phyloP scores from a whole-genome alignment of 1,140 invertebrate genomes.

The Neuroterus valhalla region DNA sequence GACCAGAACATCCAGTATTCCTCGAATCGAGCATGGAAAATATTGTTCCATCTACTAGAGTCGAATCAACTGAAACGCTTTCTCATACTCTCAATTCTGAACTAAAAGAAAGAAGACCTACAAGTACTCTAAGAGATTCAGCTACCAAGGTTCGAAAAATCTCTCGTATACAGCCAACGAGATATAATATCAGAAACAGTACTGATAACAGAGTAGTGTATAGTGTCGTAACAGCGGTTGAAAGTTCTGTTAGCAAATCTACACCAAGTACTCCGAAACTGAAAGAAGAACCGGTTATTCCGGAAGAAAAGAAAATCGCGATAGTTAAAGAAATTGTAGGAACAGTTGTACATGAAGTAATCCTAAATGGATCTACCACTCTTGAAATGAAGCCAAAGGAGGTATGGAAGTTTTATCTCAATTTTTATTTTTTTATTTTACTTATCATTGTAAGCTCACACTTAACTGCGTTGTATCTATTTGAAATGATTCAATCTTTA shows the following conservation, averaged over 20 bases:
- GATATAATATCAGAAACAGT: constrained; percentile 11
- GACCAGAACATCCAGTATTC: constrained; percentile 57
- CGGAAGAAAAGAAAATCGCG: constrained; percentile 30
- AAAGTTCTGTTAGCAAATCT: constrained; percentile 39
- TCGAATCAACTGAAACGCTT: constrained; percentile 65
- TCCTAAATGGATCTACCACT: constrained; percentile 51
- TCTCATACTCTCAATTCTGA: constrained; percentile 27
- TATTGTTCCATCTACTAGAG: constrained; percentile 46
- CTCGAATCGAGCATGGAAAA: constrained; percentile 66
- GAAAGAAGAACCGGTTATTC: constrained; percentile 25
- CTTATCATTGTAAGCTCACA: constrained; percentile 9
- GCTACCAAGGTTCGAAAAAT: constrained; percentile 24
- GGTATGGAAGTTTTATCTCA: constrained; percentile 44
- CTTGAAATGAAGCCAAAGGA: constrained; percentile 65
- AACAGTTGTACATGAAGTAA: constrained; percentile 42
- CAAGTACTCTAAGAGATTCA: not conserved
- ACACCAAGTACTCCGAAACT: constrained; percentile 36
- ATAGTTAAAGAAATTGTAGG: constrained; percentile 55
- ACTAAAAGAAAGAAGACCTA: constrained; percentile 7
- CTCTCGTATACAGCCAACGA: constrained; percentile 14
- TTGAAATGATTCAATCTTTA: not conserved
- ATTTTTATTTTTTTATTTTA: constrained; percentile 4
- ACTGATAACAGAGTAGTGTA: constrained; percentile 15
- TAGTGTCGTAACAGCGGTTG: constrained; percentile 20
- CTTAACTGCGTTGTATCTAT: not conserved